Percentiles rank a stretch among this genome's conserved stretches.
Evolutionary conservation across 2,888 invertebrate genomes (phyloP).

Genomic region (Dendrolimus houi): DNA sequence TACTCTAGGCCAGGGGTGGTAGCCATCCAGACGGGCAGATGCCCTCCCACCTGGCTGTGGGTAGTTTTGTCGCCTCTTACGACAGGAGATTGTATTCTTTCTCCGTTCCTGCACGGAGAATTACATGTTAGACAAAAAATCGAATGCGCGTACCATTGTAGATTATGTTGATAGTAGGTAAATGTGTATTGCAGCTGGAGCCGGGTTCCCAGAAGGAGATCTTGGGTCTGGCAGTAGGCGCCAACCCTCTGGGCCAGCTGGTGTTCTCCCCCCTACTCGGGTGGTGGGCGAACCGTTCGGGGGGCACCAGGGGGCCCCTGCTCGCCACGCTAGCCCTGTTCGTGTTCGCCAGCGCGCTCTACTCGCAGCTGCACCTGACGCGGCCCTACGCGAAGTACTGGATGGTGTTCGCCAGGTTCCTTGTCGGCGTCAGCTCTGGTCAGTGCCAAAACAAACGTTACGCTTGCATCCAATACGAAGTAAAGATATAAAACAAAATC

Average conservation of each 20-base stretch:
- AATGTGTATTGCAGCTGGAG: slow-evolving; percentile 79
- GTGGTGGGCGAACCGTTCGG: slow-evolving; percentile 88
- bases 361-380: slow-evolving; percentile 85
- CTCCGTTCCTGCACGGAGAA: too few relatives aligned
- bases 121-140: too few relatives aligned
- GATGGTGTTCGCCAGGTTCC: slow-evolving; percentile 86
- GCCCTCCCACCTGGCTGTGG: too few relatives aligned
- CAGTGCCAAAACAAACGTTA: slow-evolving; percentile 13
- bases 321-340: slow-evolving; percentile 83
- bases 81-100: too few relatives aligned
- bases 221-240: slow-evolving; percentile 89
- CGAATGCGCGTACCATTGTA: too few relatives aligned
- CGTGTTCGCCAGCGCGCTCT: slow-evolving; percentile 82
- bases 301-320: slow-evolving; percentile 83
- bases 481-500: too few relatives aligned
- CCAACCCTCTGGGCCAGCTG: slow-evolving; percentile 92
- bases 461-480: too few relatives aligned
- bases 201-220: slow-evolving; percentile 87
- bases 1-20: too few relatives aligned
- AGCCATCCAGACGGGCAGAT: too few relatives aligned
- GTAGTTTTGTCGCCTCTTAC: too few relatives aligned
- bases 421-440: slow-evolving; percentile 91
- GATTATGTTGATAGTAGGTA: too few relatives aligned
- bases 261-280: slow-evolving; percentile 89
- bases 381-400: slow-evolving; percentile 80